A percentile compares a stretch with the other conserved stretches of the same genome.
Evolutionary conservation across 2,113 vertebrate species (phyloP).

Genomic region (Macquaria australasica): DNA sequence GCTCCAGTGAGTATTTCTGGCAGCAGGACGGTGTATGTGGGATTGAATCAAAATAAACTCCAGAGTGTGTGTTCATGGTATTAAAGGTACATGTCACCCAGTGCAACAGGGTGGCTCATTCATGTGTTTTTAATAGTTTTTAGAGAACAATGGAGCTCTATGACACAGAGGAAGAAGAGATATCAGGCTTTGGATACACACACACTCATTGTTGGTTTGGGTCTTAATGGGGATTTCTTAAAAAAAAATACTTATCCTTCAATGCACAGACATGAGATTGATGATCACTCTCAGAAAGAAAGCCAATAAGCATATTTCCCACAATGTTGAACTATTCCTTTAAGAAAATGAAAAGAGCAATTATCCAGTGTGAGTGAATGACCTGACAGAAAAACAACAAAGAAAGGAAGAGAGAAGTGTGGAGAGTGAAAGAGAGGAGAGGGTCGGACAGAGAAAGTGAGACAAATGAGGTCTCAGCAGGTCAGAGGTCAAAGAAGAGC

Average conservation of each 20-base stretch:
- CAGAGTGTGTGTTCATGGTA: no score
- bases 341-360: constrained; percentile 20
- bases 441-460: constrained; percentile 60
- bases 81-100: no score
- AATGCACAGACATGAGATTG: neutral
- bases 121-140: no score
- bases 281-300: neutral
- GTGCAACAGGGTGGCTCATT: no score
- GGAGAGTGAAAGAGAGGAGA: constrained; percentile 37
- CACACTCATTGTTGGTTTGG: neutral
- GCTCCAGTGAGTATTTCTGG: no score
- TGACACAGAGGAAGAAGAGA: no score
- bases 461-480: constrained; percentile 54
- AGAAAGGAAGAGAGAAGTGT: constrained; percentile 34
- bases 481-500: constrained; percentile 59
- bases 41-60: no score
- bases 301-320: neutral
- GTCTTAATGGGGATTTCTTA: neutral
- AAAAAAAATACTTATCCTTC: neutral
- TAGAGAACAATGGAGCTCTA: no score
- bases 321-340: neutral
- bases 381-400: constrained; percentile 12
- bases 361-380: constrained; percentile 8
- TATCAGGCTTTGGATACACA: neutral
- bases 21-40: no score